Conservation (phyloP, 2,113 vertebrate genomes). For the Loxodonta africana region DNA sequence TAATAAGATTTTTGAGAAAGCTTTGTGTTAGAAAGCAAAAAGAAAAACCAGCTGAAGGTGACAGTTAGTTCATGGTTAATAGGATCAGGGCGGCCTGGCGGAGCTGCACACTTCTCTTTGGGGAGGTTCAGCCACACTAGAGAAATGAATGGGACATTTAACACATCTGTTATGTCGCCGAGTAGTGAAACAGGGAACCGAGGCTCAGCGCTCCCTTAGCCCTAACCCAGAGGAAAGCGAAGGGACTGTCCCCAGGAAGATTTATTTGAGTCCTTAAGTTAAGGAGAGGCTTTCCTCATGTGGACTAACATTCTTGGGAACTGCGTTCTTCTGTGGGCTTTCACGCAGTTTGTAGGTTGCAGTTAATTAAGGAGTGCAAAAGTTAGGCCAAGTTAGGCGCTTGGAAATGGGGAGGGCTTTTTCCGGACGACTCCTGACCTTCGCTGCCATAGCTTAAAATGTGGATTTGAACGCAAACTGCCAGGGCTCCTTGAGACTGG, state of each 20-base stretch:
- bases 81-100: slow-evolving; percentile 94
- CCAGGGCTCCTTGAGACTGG: neutral
- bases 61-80: slow-evolving; percentile 99
- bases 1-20: slow-evolving; percentile 95
- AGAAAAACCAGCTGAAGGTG: slow-evolving; percentile 98
- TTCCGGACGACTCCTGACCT: neutral
- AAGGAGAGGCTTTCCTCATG: neutral
- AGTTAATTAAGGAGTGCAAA: neutral
- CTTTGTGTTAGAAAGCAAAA: slow-evolving; percentile 93
- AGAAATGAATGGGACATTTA: slow-evolving; percentile 95
- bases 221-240: slow-evolving; percentile 61
- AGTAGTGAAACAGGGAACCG: slow-evolving; percentile 81
- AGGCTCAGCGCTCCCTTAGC: slow-evolving; percentile 56
- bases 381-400: accelerated
- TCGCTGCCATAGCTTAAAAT: neutral
- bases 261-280: neutral
- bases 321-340: neutral
- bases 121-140: slow-evolving; percentile 90
- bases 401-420: accelerated
- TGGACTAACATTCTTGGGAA: neutral
- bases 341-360: accelerated
- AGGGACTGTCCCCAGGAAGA: neutral
- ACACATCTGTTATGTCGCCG: slow-evolving; percentile 96
- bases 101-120: slow-evolving; percentile 94
- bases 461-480: neutral